Base-by-base conservation (phyloP, 2,797 vertebrate species). In the Notolabrus celidotus region DNA sequence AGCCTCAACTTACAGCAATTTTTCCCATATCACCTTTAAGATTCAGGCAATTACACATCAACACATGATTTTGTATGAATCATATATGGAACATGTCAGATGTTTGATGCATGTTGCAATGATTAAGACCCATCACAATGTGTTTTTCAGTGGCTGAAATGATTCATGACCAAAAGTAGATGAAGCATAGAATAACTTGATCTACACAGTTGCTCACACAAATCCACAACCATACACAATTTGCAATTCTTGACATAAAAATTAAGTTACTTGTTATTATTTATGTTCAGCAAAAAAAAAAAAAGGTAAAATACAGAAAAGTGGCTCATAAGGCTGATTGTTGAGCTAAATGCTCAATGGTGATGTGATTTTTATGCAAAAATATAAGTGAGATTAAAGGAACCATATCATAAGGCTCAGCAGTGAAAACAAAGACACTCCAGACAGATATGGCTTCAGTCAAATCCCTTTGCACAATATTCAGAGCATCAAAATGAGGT, bases 381-480 rank as follows among this genome's bases (percentile, higher is more conserved):
- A 60, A 74, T 72, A 69, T 2, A 61, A 73, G n/a, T 42, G 41
- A 50, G n/a, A 47, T 60, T 34, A 55, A 71, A 71, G 67, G 34
- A 67, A 25, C 66, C 56, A 61, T 45, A 77, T 59, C 68, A 58
- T 43, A 63, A 55, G 57, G 42, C 46, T 82, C 29, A 63, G 66
- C 51, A 69, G 59, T 64, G 70, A 82, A 74, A 84, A 79, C 49
- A 69, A 65, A 66, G 76, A 47, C 51, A 80, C 86, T 92, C 86
- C 91, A 92, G 89, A 93, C 89, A 94, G 86, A 91, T 34, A 68
- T 82, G 89, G 84, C 85, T 71, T 87, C 76, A 72, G 73, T 86
- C 80, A 81, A 66, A 31, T 31, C 83, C 79, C 71, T 58, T 74
- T 68, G 54, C 75, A 27, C 79, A 50, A 29, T 70, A 71, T 42